A percentile compares a stretch with the other conserved stretches of the same genome.
Evolutionary conservation across 1,140 invertebrate genomes (phyloP).

Genomic region (Choristoneura fumiferana): DNA sequence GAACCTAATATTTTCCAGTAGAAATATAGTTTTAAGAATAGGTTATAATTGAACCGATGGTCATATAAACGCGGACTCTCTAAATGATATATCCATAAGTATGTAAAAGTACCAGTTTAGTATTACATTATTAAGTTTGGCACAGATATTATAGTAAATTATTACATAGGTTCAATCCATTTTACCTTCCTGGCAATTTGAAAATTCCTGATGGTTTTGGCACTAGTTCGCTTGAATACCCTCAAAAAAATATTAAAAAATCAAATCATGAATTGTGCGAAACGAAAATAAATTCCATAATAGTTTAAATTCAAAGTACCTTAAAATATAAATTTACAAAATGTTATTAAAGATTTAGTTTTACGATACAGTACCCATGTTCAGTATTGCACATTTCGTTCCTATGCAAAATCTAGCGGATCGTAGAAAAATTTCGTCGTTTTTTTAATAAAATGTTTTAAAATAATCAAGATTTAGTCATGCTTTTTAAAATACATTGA

Average conservation of each 20-base stretch:
- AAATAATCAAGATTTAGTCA: constrained; percentile 14
- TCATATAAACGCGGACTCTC: not conserved
- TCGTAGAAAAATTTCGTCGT: not conserved
- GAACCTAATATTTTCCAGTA: no score
- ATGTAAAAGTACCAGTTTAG: constrained; percentile 15
- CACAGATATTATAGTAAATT: constrained; percentile 51
- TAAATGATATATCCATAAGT: not conserved
- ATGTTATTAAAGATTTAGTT: constrained; percentile 54
- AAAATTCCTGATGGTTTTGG: constrained; percentile 67
- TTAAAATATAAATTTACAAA: constrained; percentile 52
- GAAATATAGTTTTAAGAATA: no score
- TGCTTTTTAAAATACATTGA: not conserved
- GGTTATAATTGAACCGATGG: no score
- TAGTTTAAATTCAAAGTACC: constrained; percentile 51
- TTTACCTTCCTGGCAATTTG: constrained; percentile 39
- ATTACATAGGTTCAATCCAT: constrained; percentile 44
- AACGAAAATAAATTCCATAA: constrained; percentile 53
- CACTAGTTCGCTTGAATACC: constrained; percentile 42
- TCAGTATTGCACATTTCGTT: constrained; percentile 67
- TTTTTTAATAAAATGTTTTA: not conserved
- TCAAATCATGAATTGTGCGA: constrained; percentile 38
- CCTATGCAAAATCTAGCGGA: constrained; percentile 54
- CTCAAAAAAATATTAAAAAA: constrained; percentile 29
- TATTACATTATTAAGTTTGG: constrained; percentile 61
- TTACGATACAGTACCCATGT: constrained; percentile 68